Base-by-base conservation (phyloP, 2,888 invertebrate genomes). In the Vanessa cardui region DNA sequence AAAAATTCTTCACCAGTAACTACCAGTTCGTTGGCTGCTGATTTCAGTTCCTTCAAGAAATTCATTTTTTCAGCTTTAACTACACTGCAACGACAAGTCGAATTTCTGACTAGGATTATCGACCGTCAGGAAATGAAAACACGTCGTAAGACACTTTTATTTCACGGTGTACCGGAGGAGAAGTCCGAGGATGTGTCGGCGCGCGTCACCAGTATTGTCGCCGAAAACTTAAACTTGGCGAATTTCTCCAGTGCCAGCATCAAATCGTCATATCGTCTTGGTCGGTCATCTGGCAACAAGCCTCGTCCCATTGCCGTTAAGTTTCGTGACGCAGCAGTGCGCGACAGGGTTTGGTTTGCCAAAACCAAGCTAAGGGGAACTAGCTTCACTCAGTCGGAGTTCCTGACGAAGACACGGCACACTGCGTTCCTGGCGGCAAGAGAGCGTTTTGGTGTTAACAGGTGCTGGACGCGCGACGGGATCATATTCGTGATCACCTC, bases 121-220 rank as follows among this genome's bases (percentile, higher is more conserved):
- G 58, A 58, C 20, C 58, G 58, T 18, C 39, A 58, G 18, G 33
- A 50, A 6, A 50, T 62, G 47, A 46, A 31, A n/a, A 15, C 49
- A 12, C 9, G 61, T 6, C 52, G 62, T 7, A 62, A 62, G 18
- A 50, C 39, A 39, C 9, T 52, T 16, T n/a, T 62, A 8, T 39
- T 62, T 8, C 50, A 62, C 15, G 62, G 50, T 6, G 52, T 62
- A 16, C 62, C 50, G 6, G 62, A 50, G 18, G 39, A 39, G n/a
- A 52, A 62, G 20, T 6, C 8, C 16, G 50, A 62, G 39, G 62
- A 50, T 15, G 33, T 52, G n/a, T 20, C 18, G 6, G 50, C 50
- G 16, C 33, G 49, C 12, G 62, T 62, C 16, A 52, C 50, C n/a
- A 7, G 33, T 52, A 6, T 50, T 12, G 20, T 50, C 3, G n/a